These are phyloP conservation scores for Odontamblyopus rebecca DNA, from an alignment of 2,797 vertebrate genomes.

Conservation along the genomic window DNA sequence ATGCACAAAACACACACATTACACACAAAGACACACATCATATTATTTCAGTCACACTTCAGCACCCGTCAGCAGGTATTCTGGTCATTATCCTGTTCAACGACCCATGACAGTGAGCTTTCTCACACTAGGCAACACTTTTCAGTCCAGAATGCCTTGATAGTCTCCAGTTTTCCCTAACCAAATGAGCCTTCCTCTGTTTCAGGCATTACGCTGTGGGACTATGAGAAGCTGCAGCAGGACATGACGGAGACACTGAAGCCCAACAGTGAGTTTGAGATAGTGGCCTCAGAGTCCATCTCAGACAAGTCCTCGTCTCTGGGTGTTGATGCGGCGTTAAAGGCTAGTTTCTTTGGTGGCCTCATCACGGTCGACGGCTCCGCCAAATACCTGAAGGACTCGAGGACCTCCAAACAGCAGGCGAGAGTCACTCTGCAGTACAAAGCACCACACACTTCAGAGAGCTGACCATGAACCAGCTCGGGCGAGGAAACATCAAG, in stretches of 20 bases:
- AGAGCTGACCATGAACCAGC: conserved; percentile 8
- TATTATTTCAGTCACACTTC: too few relatives aligned
- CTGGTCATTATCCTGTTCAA: too few relatives aligned
- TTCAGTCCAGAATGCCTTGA: too few relatives aligned
- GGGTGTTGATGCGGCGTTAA: conserved; percentile 19
- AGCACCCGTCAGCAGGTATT: too few relatives aligned
- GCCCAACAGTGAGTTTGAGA: conserved; percentile 14
- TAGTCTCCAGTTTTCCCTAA: too few relatives aligned
- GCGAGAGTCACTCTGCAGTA: conserved; percentile 31
- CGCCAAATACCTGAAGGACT: conserved; percentile 37
- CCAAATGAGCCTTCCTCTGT: too few relatives aligned
- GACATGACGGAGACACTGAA: neutral
- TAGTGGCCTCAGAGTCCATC: conserved; percentile 15
- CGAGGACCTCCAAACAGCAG: conserved; percentile 16
- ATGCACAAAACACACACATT: too few relatives aligned
- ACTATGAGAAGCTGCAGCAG: neutral
- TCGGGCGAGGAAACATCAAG: conserved; percentile 23
- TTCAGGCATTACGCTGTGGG: conserved; percentile 31
- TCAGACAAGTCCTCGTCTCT: conserved; percentile 18
- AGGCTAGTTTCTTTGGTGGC: conserved; percentile 18
- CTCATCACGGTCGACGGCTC: conserved; percentile 32
- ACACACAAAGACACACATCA: too few relatives aligned
- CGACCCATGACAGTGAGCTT: too few relatives aligned
- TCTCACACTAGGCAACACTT: too few relatives aligned
- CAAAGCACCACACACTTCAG: conserved; percentile 34